These are phyloP conservation scores for Drosophila paramelanica DNA, from an alignment of 2,888 invertebrate species.

Conservation along the genomic window DNA sequence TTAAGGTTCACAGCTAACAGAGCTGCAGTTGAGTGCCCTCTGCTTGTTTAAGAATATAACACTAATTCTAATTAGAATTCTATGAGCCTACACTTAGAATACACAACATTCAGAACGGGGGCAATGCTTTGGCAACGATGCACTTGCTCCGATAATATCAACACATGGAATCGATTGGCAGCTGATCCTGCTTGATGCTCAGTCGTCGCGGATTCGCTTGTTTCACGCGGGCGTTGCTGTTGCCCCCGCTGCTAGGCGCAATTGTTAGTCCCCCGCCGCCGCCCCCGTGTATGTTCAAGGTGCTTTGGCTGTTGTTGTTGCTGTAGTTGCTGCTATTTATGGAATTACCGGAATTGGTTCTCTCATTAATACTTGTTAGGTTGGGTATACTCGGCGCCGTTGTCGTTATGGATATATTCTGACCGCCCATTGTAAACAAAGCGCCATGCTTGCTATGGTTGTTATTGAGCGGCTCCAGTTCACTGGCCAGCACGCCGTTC, in stretches of 20 bases:
- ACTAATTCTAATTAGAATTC: constrained; percentile 44
- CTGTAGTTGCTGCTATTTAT: constrained; percentile 78
- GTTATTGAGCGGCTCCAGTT: constrained; percentile 80
- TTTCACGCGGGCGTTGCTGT: constrained; percentile 51
- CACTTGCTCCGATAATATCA: constrained; percentile 77
- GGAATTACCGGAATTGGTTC: constrained; percentile 81
- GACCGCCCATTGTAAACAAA: constrained; percentile 80
- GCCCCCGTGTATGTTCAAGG: constrained; percentile 40
- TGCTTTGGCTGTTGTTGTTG: constrained; percentile 63
- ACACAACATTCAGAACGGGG: constrained; percentile 49
- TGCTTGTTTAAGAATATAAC: constrained; percentile 20
- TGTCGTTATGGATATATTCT: constrained; percentile 73
- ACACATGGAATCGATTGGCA: constrained; percentile 85
- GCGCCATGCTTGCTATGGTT: constrained; percentile 65
- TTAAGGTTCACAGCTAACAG: constrained; percentile 52
- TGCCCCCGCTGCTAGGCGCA: constrained; percentile 42
- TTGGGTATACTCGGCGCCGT: constrained; percentile 80
- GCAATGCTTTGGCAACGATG: constrained; percentile 5
- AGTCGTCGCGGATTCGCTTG: constrained; percentile 81
- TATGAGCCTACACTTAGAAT: constrained; percentile 54
- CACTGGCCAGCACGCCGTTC: constrained; percentile 82
- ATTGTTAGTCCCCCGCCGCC: constrained; percentile 19
- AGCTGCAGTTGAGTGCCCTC: constrained; percentile 50
- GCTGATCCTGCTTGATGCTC: constrained; percentile 84
- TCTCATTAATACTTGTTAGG: constrained; percentile 84